phyloP scores from a whole-genome alignment of 2,888 invertebrate species.

The Cosmia pyralina region DNA sequence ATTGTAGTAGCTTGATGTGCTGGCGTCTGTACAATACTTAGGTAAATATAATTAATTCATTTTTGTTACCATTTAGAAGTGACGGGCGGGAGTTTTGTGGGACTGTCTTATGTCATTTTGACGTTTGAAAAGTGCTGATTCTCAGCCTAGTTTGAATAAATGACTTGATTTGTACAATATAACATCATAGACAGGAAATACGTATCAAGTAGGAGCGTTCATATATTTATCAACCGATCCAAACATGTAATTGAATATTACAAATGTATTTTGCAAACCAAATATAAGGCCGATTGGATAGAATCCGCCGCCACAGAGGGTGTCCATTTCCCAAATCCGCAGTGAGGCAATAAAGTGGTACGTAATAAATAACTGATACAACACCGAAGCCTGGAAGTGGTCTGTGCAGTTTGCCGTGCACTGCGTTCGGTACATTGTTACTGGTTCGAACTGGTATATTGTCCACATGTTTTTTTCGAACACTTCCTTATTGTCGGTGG shows the following conservation, averaged over 20 bases:
- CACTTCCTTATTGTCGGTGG: conserved; percentile 11
- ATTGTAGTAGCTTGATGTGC: too few species aligned
- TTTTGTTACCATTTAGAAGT: background rate
- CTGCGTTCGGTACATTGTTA: conserved; percentile 34
- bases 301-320: conserved; percentile 66
- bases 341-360: conserved; percentile 69
- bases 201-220: conserved; percentile 24
- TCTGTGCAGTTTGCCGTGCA: conserved; percentile 70
- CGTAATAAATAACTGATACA: conserved; percentile 79
- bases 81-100: too few species aligned
- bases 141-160: too few species aligned
- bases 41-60: background rate
- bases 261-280: conserved; percentile 65
- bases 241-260: conserved; percentile 65
- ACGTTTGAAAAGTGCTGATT: too few species aligned
- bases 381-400: conserved; percentile 71
- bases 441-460: conserved; percentile 28
- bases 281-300: conserved; percentile 70
- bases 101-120: too few species aligned
- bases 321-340: conserved; percentile 69
- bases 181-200: conserved; percentile 31
- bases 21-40: too few species aligned
- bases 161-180: background rate
- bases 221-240: conserved; percentile 61
- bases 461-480: conserved; percentile 19